Base-by-base conservation (phyloP, 1,140 invertebrate genomes). In the Magallana angulata region DNA sequence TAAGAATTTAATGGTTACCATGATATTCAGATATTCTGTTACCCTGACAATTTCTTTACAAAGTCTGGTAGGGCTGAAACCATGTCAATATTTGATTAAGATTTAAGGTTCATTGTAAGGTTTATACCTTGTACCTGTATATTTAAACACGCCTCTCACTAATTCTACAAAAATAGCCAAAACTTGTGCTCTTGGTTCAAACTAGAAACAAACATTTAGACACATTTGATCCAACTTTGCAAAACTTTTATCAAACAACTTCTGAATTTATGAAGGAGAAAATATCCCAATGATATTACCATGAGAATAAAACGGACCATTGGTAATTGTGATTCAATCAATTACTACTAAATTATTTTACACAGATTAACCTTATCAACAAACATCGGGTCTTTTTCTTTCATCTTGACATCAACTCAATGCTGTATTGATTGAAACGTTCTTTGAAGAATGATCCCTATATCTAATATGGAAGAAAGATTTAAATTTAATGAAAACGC, bases 381-480 rank as follows among this genome's bases (percentile, higher is more conserved):
- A 16, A 62, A 62, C n/a, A 62, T 62, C 60, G 14, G 60, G n/a
- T 76, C 24, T 36, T 24, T 30, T 36, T 11, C 68, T 76, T 76
- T 76, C 68, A 76, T 76, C 68, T 76, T 3, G 18, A 48, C 18
- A 30, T 76, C 24, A 30, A 76, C 68, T 36, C 68, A 30, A 76
- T 76, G 36, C 24, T 11, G 24, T 76, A 76, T 76, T 36, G 68
- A 76, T 76, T 76, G 24, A 76, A 76, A 30, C 9, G 16, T 16
- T 76, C 68, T 76, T 76, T 76, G 68, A 76, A 76, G 68, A 30
- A 76, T 76, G 68, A 76, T 76, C 68, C 68, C 24, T 30, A 12
- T 76, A 76, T 76, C 68, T 76, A 76, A 76, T 76, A 76, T 76
- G 24, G 68, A 76, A 76, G 68, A 76, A 76, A 76, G 68, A 76